Conservation (phyloP, 2,797 vertebrate species). For the Centropyge bicolor region DNA sequence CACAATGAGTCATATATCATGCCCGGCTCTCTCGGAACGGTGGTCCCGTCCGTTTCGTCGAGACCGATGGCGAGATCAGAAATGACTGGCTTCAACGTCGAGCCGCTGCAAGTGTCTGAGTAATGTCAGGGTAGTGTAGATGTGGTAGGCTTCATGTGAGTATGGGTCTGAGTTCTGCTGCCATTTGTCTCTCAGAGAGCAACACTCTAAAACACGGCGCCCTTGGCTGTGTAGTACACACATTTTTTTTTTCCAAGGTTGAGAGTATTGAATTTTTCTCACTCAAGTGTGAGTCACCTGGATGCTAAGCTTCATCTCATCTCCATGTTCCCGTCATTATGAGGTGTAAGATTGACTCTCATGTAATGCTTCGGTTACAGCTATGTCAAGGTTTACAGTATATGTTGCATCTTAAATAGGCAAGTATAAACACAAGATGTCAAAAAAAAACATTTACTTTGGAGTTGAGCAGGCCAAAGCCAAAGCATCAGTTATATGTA, state of each 20-base stretch:
- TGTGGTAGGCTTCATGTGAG: slow-evolving; percentile 12
- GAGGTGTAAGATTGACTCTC: slow-evolving; percentile 17
- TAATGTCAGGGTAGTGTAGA: slow-evolving; percentile 18
- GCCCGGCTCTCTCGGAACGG: not conserved
- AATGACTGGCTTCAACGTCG: slow-evolving; percentile 11
- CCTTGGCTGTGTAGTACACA: slow-evolving; percentile 17
- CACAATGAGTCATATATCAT: slow-evolving; percentile 16
- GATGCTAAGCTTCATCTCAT: slow-evolving; percentile 35
- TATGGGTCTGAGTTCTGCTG: slow-evolving; percentile 6
- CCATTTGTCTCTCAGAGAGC: slow-evolving; percentile 41
- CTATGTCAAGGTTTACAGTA: slow-evolving; percentile 9
- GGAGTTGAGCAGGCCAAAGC: not conserved
- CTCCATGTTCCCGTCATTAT: slow-evolving; percentile 38
- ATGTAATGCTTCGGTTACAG: slow-evolving; percentile 25
- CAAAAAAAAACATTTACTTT: too few relatives aligned
- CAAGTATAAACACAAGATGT: not conserved
- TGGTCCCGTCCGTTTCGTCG: not conserved
- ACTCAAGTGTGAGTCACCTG: slow-evolving; percentile 34
- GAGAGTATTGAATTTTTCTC: slow-evolving; percentile 50
- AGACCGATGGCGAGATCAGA: slow-evolving; percentile 20
- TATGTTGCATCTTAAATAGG: not conserved
- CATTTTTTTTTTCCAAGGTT: slow-evolving; percentile 28
- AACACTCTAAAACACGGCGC: slow-evolving; percentile 17
- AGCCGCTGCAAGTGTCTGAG: slow-evolving; percentile 15
- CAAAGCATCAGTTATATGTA: not conserved